Evolutionary conservation across 2,888 invertebrate genomes (phyloP), one percentile per base, ranked within the genome.

Genomic region (Brachyptera putata): DNA sequence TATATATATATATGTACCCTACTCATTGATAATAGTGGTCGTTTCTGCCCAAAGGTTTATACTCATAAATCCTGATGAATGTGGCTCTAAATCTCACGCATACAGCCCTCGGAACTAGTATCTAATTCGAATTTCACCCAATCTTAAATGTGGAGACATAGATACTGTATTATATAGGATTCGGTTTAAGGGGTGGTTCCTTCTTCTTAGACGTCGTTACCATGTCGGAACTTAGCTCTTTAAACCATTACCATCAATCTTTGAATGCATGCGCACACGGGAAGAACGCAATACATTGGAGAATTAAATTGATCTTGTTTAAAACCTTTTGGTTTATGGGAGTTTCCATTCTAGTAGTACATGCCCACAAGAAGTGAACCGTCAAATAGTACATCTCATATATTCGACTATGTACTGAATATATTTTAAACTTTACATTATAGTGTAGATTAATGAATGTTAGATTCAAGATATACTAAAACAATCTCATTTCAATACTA

Each of bases 61-160:
- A 18, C 34, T 22, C 53, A 36, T 53, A 53, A 53, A 53, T 53
- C 53, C 36, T 36, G 53, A 53, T 53, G 36, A 53, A 53, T 53
- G 53, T 36, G 34, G 53, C 53, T 36, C 36, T 53, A 53, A 53
- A 53, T 53, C 53, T 53, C 36, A 18, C 53, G 21, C 53, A 34
- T 36, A n/a, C 53, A n/a, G n/a, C n/a, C n/a, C n/a, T n/a, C n/a
- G 34, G 36, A 53, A 53, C 53, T 53, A 53, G 53, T 34, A 53
- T 34, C 53, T 53, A 53, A 53, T 53, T 36, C 53, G 53, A 53
- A 53, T 53, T 53, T 53, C 53, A 53, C 13, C 53, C 21, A 1
- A 9, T 49, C 24, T 11, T 25, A 24, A 53, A 53, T 16, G 34
- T 21, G 34, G 34, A 30, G 36, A 53, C 53, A 53, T 53, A 11